Evolutionary conservation across 1,140 invertebrate species (phyloP), one percentile per base, ranked within the genome.

Genomic region (Brachionus angularis): DNA sequence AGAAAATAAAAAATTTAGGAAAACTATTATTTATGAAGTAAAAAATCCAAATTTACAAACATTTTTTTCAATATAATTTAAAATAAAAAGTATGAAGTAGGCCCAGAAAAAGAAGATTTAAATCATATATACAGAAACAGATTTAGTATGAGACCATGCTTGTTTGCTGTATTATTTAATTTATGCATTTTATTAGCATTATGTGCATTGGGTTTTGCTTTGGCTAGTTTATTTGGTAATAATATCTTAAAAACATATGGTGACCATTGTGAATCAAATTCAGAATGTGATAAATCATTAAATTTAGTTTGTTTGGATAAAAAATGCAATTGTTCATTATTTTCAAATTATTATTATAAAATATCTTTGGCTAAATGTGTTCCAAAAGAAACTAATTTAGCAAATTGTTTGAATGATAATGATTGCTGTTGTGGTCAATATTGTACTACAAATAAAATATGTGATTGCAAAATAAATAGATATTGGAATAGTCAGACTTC

Each of bases 361-460:
- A 5, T 21, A 58, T 39, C 33, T n/a, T 7, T 12, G 5, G 14
- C 39, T 5, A 3, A 23, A 5, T 58, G 53, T 23, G 53, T 58
- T 58, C 3, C 53, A 16, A 58, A 58, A 25, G 18, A 39, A 18
- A 16, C n/a, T 10, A 58, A 58, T 58, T 21, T 21, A 58, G n/a
- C 14, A 23, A 16, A 33, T 23, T 58, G 53, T 4, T 58, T 23
- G 10, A 36, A 36, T 10, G 53, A 58, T 33, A 39, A 36, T 39
- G 53, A 58, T 39, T 58, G 53, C n/a, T 58, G 53, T 18, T 58
- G 53, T 23, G 16, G 39, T 39, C 53, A 39, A 39, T 39, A 58
- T 14, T 58, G 53, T 58, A n/a, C 14, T 33, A 10, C 18, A 14
- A 1, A 16, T 2, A 58, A 58, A 39, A 8, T 25, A 23, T 58